These are phyloP conservation scores for Phataginus tricuspis DNA, from an alignment of 2,797 vertebrate genomes.

Conservation along the genomic window DNA sequence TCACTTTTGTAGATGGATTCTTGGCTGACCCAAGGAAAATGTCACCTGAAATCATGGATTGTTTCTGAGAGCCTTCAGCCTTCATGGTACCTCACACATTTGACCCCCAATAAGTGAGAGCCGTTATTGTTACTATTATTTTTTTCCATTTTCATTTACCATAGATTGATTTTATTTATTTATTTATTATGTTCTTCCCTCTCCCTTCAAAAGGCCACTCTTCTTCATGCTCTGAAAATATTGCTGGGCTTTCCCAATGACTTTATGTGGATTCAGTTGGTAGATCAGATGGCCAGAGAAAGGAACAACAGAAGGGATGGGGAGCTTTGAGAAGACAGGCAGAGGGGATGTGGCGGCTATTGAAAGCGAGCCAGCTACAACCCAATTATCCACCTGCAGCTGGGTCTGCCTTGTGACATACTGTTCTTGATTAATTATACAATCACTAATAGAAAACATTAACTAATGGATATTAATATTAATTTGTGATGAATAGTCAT, in stretches of 20 bases:
- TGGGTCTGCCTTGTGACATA: constrained; percentile 50
- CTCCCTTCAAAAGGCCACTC: constrained; percentile 41
- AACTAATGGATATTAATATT: constrained; percentile 70
- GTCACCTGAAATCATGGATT: not conserved
- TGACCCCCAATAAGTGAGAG: not conserved
- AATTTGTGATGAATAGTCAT: constrained; percentile 65
- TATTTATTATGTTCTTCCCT: not conserved
- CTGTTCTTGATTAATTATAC: constrained; percentile 61
- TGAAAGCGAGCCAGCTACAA: constrained; percentile 29
- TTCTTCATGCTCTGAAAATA: not conserved
- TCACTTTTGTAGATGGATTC: not conserved
- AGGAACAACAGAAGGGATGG: not conserved
- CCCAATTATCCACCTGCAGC: constrained; percentile 26
- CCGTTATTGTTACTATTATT: not conserved
- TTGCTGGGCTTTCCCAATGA: not conserved
- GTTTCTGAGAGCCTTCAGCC: not conserved
- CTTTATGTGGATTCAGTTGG: not conserved
- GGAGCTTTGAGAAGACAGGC: constrained; percentile 8
- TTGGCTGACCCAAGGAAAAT: not conserved
- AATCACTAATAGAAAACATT: constrained; percentile 76
- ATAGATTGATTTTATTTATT: not conserved
- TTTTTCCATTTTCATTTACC: not conserved
- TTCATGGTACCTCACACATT: not conserved
- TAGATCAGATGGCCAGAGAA: constrained; percentile 13
- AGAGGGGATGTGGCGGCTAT: not conserved